phyloP scores from a whole-genome alignment of 2,888 invertebrate genomes.

The Invenusta paracnida region DNA sequence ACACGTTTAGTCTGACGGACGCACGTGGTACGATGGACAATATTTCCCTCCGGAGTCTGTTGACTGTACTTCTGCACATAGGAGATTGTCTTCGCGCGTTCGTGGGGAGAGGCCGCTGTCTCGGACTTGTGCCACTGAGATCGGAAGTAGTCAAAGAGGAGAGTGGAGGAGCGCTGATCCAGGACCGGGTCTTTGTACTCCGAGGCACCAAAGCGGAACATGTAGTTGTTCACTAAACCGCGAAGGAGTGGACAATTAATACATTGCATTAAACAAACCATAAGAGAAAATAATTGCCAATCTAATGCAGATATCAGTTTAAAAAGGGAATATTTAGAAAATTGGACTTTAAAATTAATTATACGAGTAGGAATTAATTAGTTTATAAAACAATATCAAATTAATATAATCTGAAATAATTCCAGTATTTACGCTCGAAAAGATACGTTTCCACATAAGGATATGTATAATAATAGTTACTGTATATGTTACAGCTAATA shows the following conservation, averaged over 20 bases:
- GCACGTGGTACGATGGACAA: neutral
- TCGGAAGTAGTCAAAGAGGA: conserved; percentile 1
- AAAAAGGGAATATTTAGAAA: no score
- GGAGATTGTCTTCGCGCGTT: neutral
- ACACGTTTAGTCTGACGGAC: neutral
- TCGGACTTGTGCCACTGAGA: neutral
- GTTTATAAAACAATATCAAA: no score
- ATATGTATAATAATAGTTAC: no score
- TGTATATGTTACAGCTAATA: no score
- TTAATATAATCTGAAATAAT: no score
- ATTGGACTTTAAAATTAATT: no score
- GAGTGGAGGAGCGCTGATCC: conserved; percentile 26
- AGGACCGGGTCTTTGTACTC: conserved; percentile 26
- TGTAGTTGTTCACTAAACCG: conserved; percentile 29
- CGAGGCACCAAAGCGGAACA: conserved; percentile 30
- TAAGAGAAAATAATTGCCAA: no score
- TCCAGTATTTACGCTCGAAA: no score
- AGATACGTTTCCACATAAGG: no score
- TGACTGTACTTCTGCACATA: neutral
- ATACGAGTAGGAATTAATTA: no score
- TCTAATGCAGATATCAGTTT: no score
- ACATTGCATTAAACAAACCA: neutral
- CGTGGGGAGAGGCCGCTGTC: neutral
- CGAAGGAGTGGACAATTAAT: neutral
- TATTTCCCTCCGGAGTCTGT: neutral